Percentiles rank a stretch among this genome's conserved stretches.
Evolutionary conservation across 2,888 invertebrate genomes (phyloP).

Genomic region (Sabatieria punctata): DNA sequence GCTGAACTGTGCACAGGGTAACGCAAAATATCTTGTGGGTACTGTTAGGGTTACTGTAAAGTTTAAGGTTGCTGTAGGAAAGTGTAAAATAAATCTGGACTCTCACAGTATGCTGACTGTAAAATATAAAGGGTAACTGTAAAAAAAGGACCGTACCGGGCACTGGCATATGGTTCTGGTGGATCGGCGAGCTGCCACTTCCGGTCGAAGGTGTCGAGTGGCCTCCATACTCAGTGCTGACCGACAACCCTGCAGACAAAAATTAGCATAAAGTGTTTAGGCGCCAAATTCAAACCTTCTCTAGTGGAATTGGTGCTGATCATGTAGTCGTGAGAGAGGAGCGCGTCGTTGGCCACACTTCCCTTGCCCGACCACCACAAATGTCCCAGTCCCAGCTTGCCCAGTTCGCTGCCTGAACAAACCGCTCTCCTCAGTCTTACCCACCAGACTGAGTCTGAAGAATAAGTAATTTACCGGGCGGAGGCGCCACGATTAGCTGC

Average conservation of each 20-base stretch:
- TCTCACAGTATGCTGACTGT: too few species aligned
- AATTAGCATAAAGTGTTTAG: too few species aligned
- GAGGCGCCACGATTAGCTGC: constrained; percentile 9
- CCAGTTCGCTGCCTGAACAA: constrained; percentile 11
- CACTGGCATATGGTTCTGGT: too few species aligned
- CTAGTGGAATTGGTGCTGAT: constrained; percentile 4
- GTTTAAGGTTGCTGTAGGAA: too few species aligned
- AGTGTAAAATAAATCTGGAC: too few species aligned
- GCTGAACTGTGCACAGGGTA: neutral
- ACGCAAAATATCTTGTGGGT: neutral
- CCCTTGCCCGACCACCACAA: constrained; percentile 14
- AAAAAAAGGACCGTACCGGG: too few species aligned
- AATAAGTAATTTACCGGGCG: constrained; percentile 8
- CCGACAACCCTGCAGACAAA: too few species aligned
- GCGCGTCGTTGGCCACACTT: constrained; percentile 4
- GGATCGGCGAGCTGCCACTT: neutral
- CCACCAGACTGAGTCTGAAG: neutral
- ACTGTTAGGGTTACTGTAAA: too few species aligned
- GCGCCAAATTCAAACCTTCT: too few species aligned
- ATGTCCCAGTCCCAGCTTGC: constrained; percentile 12
- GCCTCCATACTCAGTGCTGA: neutral
- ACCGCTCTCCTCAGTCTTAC: too few species aligned
- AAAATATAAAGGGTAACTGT: too few species aligned
- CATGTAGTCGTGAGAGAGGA: constrained; percentile 7
- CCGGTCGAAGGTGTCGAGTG: neutral